These are phyloP conservation scores for Folsomia manolachei DNA, from an alignment of 2,888 invertebrate species.

Conservation along the genomic window DNA sequence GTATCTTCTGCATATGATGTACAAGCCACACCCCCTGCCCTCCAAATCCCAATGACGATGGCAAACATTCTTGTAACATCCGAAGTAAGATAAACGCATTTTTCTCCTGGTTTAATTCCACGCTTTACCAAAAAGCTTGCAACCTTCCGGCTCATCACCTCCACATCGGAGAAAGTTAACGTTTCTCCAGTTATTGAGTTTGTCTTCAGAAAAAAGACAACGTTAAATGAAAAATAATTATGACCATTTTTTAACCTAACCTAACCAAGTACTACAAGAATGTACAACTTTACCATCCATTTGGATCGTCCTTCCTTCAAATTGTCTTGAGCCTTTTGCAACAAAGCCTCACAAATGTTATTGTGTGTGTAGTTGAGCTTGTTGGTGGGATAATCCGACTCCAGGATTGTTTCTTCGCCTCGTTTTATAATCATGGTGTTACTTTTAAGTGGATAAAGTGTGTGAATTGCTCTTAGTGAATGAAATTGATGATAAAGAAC, in stretches of 20 bases:
- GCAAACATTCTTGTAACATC: conserved; percentile 47
- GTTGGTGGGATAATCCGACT: conserved; percentile 23
- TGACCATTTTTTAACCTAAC: not conserved
- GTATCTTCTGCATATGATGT: conserved; percentile 48
- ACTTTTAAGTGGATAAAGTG: no score
- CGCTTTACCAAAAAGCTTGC: conserved; percentile 43
- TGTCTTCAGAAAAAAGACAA: conserved; percentile 38
- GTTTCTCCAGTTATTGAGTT: conserved; percentile 42
- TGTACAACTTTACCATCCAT: conserved; percentile 43
- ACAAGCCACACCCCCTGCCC: conserved; percentile 43
- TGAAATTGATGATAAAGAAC: not conserved
- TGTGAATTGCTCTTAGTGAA: no score
- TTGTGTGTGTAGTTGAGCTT: conserved; percentile 32
- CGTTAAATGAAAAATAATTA: conserved; percentile 12
- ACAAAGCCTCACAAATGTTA: conserved; percentile 35
- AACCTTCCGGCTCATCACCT: conserved; percentile 33
- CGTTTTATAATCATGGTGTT: not conserved
- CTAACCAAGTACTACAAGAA: not conserved
- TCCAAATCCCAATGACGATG: conserved; percentile 43
- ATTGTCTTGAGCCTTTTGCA: conserved; percentile 38
- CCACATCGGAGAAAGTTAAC: conserved; percentile 39
- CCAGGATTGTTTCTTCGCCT: conserved; percentile 28
- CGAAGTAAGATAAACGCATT: conserved; percentile 43
- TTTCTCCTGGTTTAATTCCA: conserved; percentile 46
- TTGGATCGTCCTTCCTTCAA: conserved; percentile 31